Evolutionary conservation across 2,113 vertebrate species (phyloP), one percentile per base, ranked within the genome.

Genomic region (Notarius lentiginosus): DNA sequence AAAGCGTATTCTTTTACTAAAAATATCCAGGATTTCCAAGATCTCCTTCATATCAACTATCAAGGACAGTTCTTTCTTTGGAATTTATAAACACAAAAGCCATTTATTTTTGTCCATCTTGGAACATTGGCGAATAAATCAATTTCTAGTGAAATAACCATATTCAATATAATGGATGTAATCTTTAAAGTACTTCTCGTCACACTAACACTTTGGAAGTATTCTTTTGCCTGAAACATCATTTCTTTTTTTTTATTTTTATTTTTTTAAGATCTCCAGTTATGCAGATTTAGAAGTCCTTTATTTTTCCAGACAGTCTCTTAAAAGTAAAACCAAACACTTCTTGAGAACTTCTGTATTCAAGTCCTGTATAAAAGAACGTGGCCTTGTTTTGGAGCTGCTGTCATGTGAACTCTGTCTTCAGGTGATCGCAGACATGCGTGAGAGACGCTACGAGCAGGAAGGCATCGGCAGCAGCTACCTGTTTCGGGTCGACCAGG

Each of bases 381-480:
- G 27, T 79, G 76, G 51, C 76, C 24, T 55, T 58, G n/a, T 73
- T 84, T 84, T 4, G 18, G 53, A 75, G 15, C 81, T 61, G 73
- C 47, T 65, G 17, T 61, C 2, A 22, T 79, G 14, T 30, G 0
- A 24, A 75, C 75, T 1, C 8, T 22, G 10, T 68, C 65, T 22
- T 63, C 86, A 99, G 98, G 96, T 97, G 85, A 97, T 99, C 1
- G 98, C 98, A 7, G 98, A 99, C 94, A 98, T 97, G 97, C 95
- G 97, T 84, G 98, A 99, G 91, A 97, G 97, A 77, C 94, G 96
- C 1, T 99, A 99, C 0, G 98, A 99, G 91, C 96, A 98, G 0
- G 96, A 99, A 87, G 98, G 98, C 87, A 99, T 99, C 0, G 97
- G 98, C 3, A 99, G 98, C 96, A 99, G 98, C 94, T 99, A 99